Conservation (phyloP, 2,113 vertebrate genomes). For the Peromyscus polionotus region DNA sequence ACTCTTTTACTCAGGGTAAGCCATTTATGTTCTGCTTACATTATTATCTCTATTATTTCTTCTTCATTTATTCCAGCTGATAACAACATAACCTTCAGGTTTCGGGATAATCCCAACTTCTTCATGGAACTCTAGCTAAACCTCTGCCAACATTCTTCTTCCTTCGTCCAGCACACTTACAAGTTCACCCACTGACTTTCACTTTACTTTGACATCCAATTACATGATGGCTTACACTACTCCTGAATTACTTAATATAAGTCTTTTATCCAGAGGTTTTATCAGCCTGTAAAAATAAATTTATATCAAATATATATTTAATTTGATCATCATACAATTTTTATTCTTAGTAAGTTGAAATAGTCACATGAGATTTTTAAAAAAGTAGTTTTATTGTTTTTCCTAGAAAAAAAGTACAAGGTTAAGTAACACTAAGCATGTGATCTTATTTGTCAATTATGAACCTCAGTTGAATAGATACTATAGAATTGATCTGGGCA, state of each 20-base stretch:
- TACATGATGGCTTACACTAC: not conserved
- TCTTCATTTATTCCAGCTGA: not conserved
- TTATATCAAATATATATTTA: not conserved
- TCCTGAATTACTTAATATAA: not conserved
- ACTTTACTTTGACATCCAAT: conserved; percentile 3
- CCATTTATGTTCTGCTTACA: not conserved
- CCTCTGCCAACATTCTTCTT: not conserved
- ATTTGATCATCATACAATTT: conserved; percentile 30
- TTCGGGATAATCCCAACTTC: not conserved
- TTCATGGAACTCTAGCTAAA: not conserved
- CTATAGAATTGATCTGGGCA: not conserved
- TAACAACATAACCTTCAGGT: not conserved
- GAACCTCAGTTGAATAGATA: not conserved
- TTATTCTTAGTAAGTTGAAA: not conserved
- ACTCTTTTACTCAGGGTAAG: not conserved
- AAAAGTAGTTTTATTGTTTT: not conserved
- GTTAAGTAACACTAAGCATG: not conserved
- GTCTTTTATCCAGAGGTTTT: not conserved
- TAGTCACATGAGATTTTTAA: not conserved
- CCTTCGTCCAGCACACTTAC: not conserved
- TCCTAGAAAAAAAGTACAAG: not conserved
- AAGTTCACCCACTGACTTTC: not conserved
- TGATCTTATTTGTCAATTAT: not conserved
- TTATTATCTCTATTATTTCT: not conserved
- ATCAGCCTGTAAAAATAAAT: not conserved